A percentile compares a stretch with the other conserved stretches of the same genome.
phyloP scores from a whole-genome alignment of 2,113 vertebrate genomes.

The Conger conger region DNA sequence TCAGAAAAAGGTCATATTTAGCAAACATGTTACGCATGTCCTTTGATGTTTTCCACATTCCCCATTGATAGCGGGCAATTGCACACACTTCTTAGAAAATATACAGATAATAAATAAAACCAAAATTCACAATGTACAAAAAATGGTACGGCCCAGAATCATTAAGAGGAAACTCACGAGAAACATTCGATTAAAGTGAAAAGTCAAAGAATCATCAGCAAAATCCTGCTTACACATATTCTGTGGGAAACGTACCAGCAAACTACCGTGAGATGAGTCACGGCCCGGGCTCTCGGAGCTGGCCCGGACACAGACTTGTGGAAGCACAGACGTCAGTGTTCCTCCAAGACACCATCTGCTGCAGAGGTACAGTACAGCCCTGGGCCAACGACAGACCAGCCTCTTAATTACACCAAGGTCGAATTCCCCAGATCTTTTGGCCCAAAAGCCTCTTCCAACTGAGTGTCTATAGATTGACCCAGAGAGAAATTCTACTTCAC shows the following conservation, averaged over 20 bases:
- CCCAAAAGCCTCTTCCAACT: neutral
- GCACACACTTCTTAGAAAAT: neutral
- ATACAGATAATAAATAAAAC: neutral
- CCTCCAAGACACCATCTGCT: constrained; percentile 5
- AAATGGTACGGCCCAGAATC: neutral
- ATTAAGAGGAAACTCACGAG: neutral
- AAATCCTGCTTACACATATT: neutral
- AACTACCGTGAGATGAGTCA: neutral
- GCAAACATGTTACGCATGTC: neutral
- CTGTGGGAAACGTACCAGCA: neutral
- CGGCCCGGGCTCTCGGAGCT: neutral
- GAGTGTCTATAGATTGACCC: constrained; percentile 19
- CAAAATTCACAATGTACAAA: neutral
- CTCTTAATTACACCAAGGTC: constrained; percentile 8
- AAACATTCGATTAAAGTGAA: neutral
- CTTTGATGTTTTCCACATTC: neutral
- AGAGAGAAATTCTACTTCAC: neutral
- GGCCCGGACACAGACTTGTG: neutral
- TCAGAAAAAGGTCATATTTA: neutral
- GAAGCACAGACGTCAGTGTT: neutral
- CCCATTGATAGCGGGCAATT: neutral
- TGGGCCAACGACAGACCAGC: neutral
- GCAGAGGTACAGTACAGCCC: neutral
- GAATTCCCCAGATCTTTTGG: neutral
- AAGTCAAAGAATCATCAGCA: neutral